Evolutionary conservation across 1,140 invertebrate genomes (phyloP).

Genomic region (Fragariocoptes setiger): DNA sequence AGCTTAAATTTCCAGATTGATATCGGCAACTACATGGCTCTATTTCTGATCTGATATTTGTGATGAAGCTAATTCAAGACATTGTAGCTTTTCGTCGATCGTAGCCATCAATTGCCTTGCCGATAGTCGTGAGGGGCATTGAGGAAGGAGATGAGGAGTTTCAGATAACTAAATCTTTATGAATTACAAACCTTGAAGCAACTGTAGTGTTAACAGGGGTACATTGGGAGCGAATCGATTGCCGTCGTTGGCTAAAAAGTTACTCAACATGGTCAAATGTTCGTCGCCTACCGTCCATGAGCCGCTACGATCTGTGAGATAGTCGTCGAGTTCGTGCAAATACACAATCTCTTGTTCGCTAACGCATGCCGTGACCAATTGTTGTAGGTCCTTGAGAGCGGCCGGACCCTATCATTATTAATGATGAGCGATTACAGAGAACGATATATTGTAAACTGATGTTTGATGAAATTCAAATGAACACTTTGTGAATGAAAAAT

Average conservation of each 20-base stretch:
- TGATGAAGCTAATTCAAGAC: neutral
- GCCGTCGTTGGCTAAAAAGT: conserved; percentile 10
- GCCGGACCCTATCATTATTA: conserved; percentile 20
- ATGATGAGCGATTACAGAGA: neutral
- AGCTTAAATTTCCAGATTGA: too few species aligned
- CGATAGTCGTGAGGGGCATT: too few species aligned
- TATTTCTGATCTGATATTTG: neutral
- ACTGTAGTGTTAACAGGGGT: conserved; percentile 6
- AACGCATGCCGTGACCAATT: conserved; percentile 28
- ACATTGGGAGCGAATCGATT: conserved; percentile 12
- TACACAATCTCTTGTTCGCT: conserved; percentile 15
- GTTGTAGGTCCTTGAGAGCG: conserved; percentile 29
- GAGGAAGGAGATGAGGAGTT: too few species aligned
- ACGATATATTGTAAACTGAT: neutral
- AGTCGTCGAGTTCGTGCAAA: conserved; percentile 41
- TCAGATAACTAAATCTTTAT: too few species aligned
- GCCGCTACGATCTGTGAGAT: conserved; percentile 51
- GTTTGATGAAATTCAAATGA: neutral
- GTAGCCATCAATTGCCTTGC: neutral
- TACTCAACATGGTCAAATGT: conserved; percentile 20
- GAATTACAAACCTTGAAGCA: conserved; percentile 2
- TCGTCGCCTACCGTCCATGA: conserved; percentile 63
- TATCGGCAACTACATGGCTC: too few species aligned
- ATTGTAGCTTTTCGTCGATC: neutral
- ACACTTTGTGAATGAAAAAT: neutral